Percentiles rank a stretch among this genome's conserved stretches.
phyloP scores from a whole-genome alignment of 2,113 vertebrate genomes.

The Andinoacara biseriatus region DNA sequence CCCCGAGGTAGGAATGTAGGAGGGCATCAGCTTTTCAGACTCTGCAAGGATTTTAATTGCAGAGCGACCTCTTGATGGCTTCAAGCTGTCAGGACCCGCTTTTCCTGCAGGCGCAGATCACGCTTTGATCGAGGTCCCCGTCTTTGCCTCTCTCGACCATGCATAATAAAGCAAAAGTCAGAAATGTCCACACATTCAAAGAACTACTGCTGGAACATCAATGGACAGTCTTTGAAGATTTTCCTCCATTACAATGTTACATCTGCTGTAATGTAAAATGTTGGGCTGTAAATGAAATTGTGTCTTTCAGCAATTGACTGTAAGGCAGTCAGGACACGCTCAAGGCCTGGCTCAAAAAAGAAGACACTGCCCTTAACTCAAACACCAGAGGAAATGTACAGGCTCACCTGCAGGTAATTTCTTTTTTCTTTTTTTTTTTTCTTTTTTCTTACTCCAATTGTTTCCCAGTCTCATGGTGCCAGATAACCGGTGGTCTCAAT shows the following conservation, averaged over 20 bases:
- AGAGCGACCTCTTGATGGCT: slow-evolving; percentile 2
- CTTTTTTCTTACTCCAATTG: not conserved
- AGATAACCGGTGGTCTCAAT: not conserved
- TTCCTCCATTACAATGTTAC: not conserved
- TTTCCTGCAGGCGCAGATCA: slow-evolving; percentile 2
- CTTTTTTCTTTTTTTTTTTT: not conserved
- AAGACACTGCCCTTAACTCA: slow-evolving; percentile 91
- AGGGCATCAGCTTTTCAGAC: not conserved
- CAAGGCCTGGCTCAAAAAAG: slow-evolving; percentile 96
- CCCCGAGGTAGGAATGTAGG: slow-evolving; percentile 35
- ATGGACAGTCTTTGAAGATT: not conserved
- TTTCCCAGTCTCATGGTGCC: not conserved
- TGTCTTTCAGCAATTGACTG: slow-evolving; percentile 90
- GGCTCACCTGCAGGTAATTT: slow-evolving; percentile 94
- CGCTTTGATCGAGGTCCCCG: not conserved
- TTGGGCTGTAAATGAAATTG: not conserved
- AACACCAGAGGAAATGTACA: slow-evolving; percentile 96
- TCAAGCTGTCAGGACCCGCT: not conserved
- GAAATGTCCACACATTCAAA: not conserved
- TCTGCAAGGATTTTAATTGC: slow-evolving; percentile 27
- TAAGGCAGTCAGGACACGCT: slow-evolving; percentile 95
- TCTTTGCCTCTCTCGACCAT: not conserved
- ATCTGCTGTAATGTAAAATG: not conserved
- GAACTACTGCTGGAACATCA: not conserved
- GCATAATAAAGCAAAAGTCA: not conserved